Base-by-base conservation (phyloP, 2,888 invertebrate genomes). In the Acleris literana region DNA sequence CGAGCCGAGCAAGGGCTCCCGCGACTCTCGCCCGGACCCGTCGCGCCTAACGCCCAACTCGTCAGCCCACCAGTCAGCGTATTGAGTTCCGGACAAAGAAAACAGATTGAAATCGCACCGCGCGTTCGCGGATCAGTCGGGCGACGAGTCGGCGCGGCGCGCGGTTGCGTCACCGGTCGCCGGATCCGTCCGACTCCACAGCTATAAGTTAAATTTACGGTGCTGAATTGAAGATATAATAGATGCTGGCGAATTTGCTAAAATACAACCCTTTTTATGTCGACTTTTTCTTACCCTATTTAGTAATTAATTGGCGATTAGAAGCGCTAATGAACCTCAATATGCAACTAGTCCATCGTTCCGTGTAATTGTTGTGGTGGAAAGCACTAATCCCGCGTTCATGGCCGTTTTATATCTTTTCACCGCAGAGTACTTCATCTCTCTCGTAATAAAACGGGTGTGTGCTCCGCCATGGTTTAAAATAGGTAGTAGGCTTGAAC, bases 221-320 rank as follows among this genome's bases (percentile, higher is more conserved):
- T 82, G 87, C 84, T 87, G 84, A 85, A 88, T 81, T 82, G 82
- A 80, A 83, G 85, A 88, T 91, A 88, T 91, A 90, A 90, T 90
- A 87, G 88, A 81, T 80, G 82, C 80, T 85, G 86, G 85, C 83
- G 84, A 86, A 86, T 87, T 86, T 83, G 83, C 85, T 85, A 85
- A 86, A 85, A 85, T 77, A 80, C 75, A 77, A 79, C 76, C 80
- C 82, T 84, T 84, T 85, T 79, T 76, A 33, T 49, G 80, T 74
- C 72, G 75, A 76, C 78, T 79, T 82, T 76, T 74, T 69, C 69
- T 68, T 71, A 69, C 75, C 72, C 69, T 72, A 63, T 63, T 63
- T 61, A 49, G 61, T 39, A 52, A 49, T 49, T 65, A 56, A 59
- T 61, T 65, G 39, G 22, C 61, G 61, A 62, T 62, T 61, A 55